Base-by-base conservation (phyloP, 2,888 invertebrate genomes). In the Amphipoea oculea region DNA sequence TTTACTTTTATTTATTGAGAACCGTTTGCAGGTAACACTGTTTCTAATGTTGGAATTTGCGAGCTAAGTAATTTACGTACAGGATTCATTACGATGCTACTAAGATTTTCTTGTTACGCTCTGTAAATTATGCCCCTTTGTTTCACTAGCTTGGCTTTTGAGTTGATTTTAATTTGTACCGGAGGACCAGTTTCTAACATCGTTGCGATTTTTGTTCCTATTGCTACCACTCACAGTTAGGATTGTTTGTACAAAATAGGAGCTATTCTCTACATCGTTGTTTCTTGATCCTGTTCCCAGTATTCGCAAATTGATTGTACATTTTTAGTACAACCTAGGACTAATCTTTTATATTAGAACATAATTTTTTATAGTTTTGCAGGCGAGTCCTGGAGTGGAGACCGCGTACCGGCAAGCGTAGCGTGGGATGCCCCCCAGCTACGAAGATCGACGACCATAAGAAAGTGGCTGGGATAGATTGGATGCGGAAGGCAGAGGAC, bases 1-100 rank as follows among this genome's bases (percentile, higher is more conserved):
- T 84, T 86, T 89, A 84, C 76, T 82, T 86, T 88, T 88, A 89
- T 90, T 87, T 89, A 90, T 90, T 84, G 86, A 78, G 86, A 84
- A 76, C 60, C 74, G 77, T 79, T 87, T 83, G 76, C 80, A 85
- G 82, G 86, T 89, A 79, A 82, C 82, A 78, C 78, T 11, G 81
- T 68, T 77, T 80, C 82, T 79, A 85, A 82, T 78, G 83, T 76
- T 62, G 81, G 81, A 42, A 81, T 78, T 81, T 74, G 73, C 75
- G 12, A 70, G 75, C 42, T 73, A 68, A 83, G 85, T 85, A 81
- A 85, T 85, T 86, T 85, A 85, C 75, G 67, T 75, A 42, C 60
- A n/a, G 69, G 77, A 79, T 85, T 86, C 71, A 79, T 86, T 85
- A 83, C 67, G 45, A 76, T 66, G 1, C n/a, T 63, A 72, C 62